Percentiles rank a stretch among this genome's conserved stretches.
phyloP scores from a whole-genome alignment of 2,888 invertebrate genomes.

The Stenolophus ochropezus region DNA sequence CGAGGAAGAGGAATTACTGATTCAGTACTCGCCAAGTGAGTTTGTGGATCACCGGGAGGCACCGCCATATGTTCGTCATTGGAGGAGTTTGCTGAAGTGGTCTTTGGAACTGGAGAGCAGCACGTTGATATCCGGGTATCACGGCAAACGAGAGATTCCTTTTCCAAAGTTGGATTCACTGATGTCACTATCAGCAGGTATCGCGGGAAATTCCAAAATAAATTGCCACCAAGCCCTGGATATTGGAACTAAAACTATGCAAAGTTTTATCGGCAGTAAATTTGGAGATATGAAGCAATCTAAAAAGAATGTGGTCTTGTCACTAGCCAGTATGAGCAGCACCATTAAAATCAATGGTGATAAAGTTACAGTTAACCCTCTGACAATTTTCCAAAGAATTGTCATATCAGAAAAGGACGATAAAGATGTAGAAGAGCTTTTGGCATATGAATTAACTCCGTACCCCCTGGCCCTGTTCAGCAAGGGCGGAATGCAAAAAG shows the following conservation, averaged over 20 bases:
- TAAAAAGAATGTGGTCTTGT: conserved; percentile 58
- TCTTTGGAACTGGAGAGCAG: conserved; percentile 60
- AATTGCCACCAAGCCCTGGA: conserved; percentile 61
- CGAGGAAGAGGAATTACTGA: conserved; percentile 59
- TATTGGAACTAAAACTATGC: conserved; percentile 58
- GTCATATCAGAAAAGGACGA: conserved; percentile 59
- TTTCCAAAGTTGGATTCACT: conserved; percentile 61
- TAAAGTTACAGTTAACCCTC: conserved; percentile 59
- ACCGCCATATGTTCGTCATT: conserved; percentile 57
- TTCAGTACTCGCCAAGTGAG: conserved; percentile 60
- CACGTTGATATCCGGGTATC: conserved; percentile 62
- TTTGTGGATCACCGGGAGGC: conserved; percentile 54
- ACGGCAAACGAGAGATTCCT: conserved; percentile 62
- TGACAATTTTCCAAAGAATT: conserved; percentile 62
- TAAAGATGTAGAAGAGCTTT: conserved; percentile 61
- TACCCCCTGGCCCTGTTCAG: conserved; percentile 19
- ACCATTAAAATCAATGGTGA: conserved; percentile 61
- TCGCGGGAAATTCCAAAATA: conserved; percentile 61
- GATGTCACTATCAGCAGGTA: conserved; percentile 61
- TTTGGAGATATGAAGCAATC: conserved; percentile 58
- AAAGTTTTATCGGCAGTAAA: conserved; percentile 58
- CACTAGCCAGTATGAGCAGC: conserved; percentile 44
- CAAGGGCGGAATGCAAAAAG: too few species aligned
- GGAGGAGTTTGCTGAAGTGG: conserved; percentile 57
- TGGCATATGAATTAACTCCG: conserved; percentile 62